Base-by-base conservation (phyloP, 1,140 invertebrate genomes). In the Drosophila takahashii region DNA sequence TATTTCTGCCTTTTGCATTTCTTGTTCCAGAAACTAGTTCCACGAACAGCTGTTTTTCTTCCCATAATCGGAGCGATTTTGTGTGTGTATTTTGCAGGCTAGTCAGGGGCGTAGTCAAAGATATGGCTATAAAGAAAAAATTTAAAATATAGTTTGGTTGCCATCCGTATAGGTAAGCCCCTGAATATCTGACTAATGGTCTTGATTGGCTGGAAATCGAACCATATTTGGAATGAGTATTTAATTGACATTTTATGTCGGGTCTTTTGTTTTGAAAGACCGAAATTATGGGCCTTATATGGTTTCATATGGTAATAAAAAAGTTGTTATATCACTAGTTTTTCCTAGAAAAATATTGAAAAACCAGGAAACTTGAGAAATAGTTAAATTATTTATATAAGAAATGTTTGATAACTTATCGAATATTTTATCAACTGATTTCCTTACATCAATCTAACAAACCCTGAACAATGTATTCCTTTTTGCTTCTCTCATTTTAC, bases 151-250 rank as follows among this genome's bases (percentile, higher is more conserved):
- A n/a, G 47, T 51, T 51, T 26, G 15, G 32, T 41, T 22, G 39
- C 10, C 15, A 27, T 27, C 29, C n/a, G n/a, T n/a, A n/a, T n/a
- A n/a, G 42, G 29, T 15, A 59, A 41, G 26, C 58, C 39, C 27
- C 27, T 60, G 53, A 47, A 29, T 47, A 44, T 18, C 36, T 70
- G 45, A 51, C 47, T 72, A 72, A 39, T 73, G 54, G 41, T 60
- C 45, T 42, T 60, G 69, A 45, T 69, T 79, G 75, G 54, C 56
- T 59, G 22, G 51, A 42, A 59, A 51, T 75, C 44, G 48, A 45
- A n/a, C 71, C 80, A 71, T 84, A 64, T 83, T 62, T 59, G 76
- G 80, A 18, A 9, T 34, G 62, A 67, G 53, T 57, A 59, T 59
- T 58, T 62, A 61, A 48, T 39, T 66, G 44, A 39, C 62, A 48